These are phyloP conservation scores for Tinea semifulvella DNA, from an alignment of 2,888 invertebrate species.

Conservation along the genomic window DNA sequence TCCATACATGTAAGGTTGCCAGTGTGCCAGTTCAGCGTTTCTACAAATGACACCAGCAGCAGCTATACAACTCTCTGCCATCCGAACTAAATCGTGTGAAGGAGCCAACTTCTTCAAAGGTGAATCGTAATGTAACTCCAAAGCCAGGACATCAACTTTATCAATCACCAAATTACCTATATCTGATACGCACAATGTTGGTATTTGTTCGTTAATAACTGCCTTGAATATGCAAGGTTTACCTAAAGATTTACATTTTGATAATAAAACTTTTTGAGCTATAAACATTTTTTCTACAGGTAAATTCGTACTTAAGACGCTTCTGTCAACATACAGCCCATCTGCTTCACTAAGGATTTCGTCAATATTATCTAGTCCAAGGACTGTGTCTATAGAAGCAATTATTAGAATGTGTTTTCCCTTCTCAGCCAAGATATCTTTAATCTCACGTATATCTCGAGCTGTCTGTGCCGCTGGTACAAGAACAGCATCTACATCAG, in stretches of 20 bases:
- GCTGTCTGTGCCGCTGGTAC: slow-evolving; percentile 39
- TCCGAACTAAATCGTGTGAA: slow-evolving; percentile 39
- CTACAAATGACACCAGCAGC: slow-evolving; percentile 79
- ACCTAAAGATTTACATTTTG: slow-evolving; percentile 83
- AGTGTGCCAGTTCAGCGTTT: slow-evolving; percentile 87
- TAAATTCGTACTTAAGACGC: slow-evolving; percentile 85
- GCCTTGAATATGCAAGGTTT: slow-evolving; percentile 91
- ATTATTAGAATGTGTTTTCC: slow-evolving; percentile 53
- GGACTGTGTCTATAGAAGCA: slow-evolving; percentile 43
- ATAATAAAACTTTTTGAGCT: slow-evolving; percentile 86
- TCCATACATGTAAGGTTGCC: slow-evolving; percentile 81
- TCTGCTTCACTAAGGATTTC: slow-evolving; percentile 81
- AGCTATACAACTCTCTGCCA: slow-evolving; percentile 73
- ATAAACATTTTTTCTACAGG: slow-evolving; percentile 88
- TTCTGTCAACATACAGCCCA: slow-evolving; percentile 88
- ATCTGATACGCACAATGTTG: slow-evolving; percentile 80
- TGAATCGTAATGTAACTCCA: slow-evolving; percentile 70
- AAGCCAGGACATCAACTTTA: slow-evolving; percentile 86
- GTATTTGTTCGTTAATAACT: slow-evolving; percentile 83
- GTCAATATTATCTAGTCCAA: slow-evolving; percentile 66
- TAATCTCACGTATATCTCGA: slow-evolving; percentile 38
- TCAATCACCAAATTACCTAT: slow-evolving; percentile 93
- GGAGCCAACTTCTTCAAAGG: slow-evolving; percentile 42
- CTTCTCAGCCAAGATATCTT: slow-evolving; percentile 38
- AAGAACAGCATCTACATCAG: slow-evolving; percentile 52